Base-by-base conservation (phyloP, 2,113 vertebrate genomes). In the Carassius gibelio region DNA sequence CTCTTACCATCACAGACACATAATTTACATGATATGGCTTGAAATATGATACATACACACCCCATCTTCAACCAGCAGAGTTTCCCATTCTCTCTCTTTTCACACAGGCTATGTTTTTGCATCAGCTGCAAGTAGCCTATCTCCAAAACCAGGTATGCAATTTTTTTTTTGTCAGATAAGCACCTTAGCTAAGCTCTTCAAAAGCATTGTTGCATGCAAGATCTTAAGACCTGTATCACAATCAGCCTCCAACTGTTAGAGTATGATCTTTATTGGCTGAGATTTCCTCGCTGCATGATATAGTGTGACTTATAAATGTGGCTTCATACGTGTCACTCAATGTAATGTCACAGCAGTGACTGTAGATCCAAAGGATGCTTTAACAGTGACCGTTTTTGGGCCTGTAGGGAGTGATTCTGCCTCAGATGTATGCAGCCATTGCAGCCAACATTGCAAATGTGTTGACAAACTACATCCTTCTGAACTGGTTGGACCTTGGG, bases 101-200 rank as follows among this genome's bases (percentile, higher is more conserved):
- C 48, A 36, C 64, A n/a, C 66, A 98, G 96, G 95, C 95, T 0
- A 90, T 94, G 0, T 97, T 97, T 87, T 90, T 97, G 4, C 93
- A 96, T 91, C 92, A 96, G 45, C 92, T 97, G 78, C 95, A 96
- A 90, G 93, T 92, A 2, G 94, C 94, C 79, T 97, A 97, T 84
- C 92, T 98, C 66, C 95, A 96, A 86, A 97, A 94, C 74, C 97
- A 98, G 96, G 96, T 98, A 92, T 10, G 30, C 77, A 15, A 42
- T 61, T 21, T 61, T 48, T 48, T 45, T 45, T 45, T 79, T 34
- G 9, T 8, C 8, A 21, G 55, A 79, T 62, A 79, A 62, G 19
- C 19, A 78, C 76, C 50, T 38, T 38, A 34, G 52, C 75, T 11
- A 30, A 78, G 26, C 21, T 79, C 21, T 38, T 23, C 57, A 79